A percentile compares a stretch with the other conserved stretches of the same genome.
Conservation (phyloP, 2,888 invertebrate genomes). For the Agrotis ipsilon region DNA sequence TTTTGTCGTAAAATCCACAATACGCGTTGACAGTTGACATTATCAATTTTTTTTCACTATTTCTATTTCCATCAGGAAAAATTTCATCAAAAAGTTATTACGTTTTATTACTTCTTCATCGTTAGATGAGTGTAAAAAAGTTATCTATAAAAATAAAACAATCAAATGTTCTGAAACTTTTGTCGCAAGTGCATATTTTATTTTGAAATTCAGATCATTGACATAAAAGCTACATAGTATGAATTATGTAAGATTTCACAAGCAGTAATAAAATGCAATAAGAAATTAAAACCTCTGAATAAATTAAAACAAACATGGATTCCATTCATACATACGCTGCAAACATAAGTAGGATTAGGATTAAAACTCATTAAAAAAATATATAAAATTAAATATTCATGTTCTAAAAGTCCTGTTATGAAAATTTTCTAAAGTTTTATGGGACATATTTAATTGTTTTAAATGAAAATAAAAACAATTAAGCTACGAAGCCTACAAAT, state of each 20-base stretch:
- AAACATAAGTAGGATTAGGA: slow-evolving; percentile 2
- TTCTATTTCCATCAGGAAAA: slow-evolving; percentile 21
- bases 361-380: slow-evolving; percentile 11
- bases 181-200: neutral
- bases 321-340: neutral
- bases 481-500: neutral
- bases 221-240: neutral
- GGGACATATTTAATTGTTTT: slow-evolving; percentile 7
- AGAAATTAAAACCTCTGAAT: too few relatives aligned
- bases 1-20: slow-evolving; percentile 33
- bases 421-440: too few relatives aligned
- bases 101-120: slow-evolving; percentile 25
- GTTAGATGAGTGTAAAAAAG: neutral
- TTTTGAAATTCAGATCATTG: neutral
- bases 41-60: neutral
- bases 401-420: slow-evolving; percentile 16
- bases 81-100: slow-evolving; percentile 18
- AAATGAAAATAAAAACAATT: slow-evolving; percentile 10
- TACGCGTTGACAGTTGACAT: slow-evolving; percentile 24
- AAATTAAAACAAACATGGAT: neutral
- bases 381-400: slow-evolving; percentile 19
- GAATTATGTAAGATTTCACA: too few relatives aligned
- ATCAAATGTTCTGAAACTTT: neutral
- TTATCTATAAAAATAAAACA: neutral
- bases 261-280: too few relatives aligned